phyloP scores from a whole-genome alignment of 2,113 vertebrate genomes.

The Ceyx margarethae region DNA sequence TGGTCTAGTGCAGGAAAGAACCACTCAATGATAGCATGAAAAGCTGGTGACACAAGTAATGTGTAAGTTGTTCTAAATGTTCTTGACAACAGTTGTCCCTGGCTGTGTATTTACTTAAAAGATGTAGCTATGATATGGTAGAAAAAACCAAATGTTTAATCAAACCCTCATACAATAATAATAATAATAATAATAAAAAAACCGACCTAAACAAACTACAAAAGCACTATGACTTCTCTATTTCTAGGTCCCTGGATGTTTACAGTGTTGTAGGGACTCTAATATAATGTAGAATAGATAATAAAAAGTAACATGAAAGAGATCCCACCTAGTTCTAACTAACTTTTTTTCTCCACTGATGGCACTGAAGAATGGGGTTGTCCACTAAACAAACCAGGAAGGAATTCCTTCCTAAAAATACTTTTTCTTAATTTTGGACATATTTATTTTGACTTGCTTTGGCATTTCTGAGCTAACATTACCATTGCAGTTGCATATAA shows the following conservation, averaged over 20 bases:
- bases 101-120: neutral
- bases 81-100: neutral
- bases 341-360: neutral
- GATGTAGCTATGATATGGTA: neutral
- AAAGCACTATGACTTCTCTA: neutral
- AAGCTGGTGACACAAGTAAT: neutral
- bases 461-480: neutral
- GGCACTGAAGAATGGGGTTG: neutral
- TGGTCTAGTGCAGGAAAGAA: neutral
- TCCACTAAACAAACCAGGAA: neutral
- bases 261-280: neutral
- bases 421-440: neutral
- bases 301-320: neutral
- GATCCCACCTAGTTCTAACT: neutral
- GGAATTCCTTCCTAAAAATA: neutral
- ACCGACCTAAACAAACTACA: neutral
- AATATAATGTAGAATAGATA: neutral
- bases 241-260: neutral
- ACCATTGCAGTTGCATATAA: accelerated
- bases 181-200: neutral
- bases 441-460: neutral
- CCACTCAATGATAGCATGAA: neutral
- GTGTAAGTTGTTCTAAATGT: neutral
- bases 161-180: neutral
- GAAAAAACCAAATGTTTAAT: neutral